Conservation (phyloP, 2,888 invertebrate genomes). For the Euplagia quadripunctaria region DNA sequence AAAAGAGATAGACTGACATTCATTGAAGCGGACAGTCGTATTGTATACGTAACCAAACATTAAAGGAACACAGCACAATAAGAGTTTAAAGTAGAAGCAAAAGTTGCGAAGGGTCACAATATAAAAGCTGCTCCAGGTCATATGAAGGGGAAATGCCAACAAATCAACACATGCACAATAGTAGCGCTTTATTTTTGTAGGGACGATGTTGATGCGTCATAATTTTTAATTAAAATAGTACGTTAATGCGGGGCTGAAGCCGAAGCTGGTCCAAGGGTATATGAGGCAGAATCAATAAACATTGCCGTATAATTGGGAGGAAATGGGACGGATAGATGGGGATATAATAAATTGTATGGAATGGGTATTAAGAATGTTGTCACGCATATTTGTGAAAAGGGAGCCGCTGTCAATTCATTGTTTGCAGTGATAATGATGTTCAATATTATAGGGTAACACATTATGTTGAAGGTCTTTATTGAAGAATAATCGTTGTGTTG, state of each 20-base stretch:
- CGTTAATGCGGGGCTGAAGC: conserved; percentile 73
- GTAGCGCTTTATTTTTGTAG: conserved; percentile 65
- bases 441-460: conserved; percentile 27
- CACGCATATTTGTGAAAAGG: conserved; percentile 64
- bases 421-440: conserved; percentile 51
- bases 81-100: conserved; percentile 33
- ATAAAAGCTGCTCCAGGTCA: conserved; percentile 67
- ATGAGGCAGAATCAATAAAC: conserved; percentile 64
- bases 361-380: conserved; percentile 69
- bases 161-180: conserved; percentile 75
- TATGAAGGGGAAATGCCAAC: conserved; percentile 74
- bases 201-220: conserved; percentile 79
- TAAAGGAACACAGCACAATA: conserved; percentile 49
- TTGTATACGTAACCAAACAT: conserved; percentile 63
- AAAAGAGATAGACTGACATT: conserved; percentile 67
- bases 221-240: conserved; percentile 84
- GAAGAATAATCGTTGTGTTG: conserved; percentile 22
- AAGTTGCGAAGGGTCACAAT: conserved; percentile 57
- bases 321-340: conserved; percentile 61
- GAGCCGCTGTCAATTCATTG: conserved; percentile 57
- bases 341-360: conserved; percentile 65
- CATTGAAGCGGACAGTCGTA: conserved; percentile 76
- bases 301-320: conserved; percentile 79
- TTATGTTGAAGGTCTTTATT: conserved; percentile 32
- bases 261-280: conserved; percentile 62